These are phyloP conservation scores for Cerastis rubricosa DNA, from an alignment of 2,888 invertebrate species.

Conservation along the genomic window DNA sequence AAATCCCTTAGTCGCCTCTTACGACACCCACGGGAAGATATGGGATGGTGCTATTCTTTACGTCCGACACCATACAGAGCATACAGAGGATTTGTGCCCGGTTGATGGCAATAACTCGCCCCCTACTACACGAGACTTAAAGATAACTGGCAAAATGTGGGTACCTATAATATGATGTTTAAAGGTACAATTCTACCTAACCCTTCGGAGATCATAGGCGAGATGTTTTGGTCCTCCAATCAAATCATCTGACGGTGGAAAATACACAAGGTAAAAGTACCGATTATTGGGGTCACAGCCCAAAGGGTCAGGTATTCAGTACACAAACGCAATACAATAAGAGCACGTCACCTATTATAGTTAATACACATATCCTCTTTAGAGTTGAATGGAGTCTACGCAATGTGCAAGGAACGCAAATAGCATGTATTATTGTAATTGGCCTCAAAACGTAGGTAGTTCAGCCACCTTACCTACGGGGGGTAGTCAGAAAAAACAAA, in stretches of 20 bases:
- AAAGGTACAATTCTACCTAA: background rate
- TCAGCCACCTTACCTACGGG: conserved; percentile 35
- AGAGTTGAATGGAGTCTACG: conserved; percentile 62
- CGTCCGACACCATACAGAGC: no score
- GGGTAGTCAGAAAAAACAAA: no score
- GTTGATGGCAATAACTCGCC: background rate
- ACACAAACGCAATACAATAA: conserved; percentile 68
- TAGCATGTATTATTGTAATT: conserved; percentile 38
- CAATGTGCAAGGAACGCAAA: conserved; percentile 55
- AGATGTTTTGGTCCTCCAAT: background rate
- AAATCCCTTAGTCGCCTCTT: no score
- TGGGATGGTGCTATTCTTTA: no score
- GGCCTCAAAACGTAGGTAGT: conserved; percentile 31
- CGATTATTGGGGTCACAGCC: conserved; percentile 33
- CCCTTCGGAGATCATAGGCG: background rate
- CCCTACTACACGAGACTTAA: background rate
- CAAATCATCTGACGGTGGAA: background rate
- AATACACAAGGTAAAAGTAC: conserved; percentile 36
- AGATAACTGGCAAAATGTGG: background rate
- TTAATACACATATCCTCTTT: conserved; percentile 65
- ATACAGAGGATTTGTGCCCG: no score
- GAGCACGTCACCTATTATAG: conserved; percentile 45
- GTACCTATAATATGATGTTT: no score
- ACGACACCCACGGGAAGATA: no score
- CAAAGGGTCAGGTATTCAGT: conserved; percentile 59